Conservation (phyloP, 2,113 vertebrate genomes). For the Rhipidura dahli region DNA sequence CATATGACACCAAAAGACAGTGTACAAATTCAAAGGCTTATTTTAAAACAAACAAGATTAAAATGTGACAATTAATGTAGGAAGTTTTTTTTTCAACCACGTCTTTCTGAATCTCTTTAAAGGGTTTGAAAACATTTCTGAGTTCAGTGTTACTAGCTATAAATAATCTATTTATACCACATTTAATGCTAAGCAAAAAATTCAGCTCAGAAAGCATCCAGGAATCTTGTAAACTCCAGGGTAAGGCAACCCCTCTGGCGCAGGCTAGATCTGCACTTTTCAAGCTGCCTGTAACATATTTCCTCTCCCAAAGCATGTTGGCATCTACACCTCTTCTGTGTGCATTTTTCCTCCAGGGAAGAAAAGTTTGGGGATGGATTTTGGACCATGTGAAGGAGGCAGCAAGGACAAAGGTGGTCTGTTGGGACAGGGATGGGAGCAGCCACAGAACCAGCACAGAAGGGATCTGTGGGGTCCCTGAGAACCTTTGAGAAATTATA, state of each 20-base stretch:
- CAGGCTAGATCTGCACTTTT: neutral
- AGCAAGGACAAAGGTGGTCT: accelerated
- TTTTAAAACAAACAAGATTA: slow-evolving; percentile 38
- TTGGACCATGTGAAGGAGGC: neutral
- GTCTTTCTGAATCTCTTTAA: slow-evolving; percentile 9
- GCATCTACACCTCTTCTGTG: neutral
- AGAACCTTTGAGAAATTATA: neutral
- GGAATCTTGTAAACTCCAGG: neutral
- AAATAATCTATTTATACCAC: neutral
- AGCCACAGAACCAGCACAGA: neutral
- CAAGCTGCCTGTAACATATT: neutral
- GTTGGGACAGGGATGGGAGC: neutral
- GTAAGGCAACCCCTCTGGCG: neutral
- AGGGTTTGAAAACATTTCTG: neutral
- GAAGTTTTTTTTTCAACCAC: neutral
- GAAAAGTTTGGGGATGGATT: neutral
- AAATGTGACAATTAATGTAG: slow-evolving; percentile 16
- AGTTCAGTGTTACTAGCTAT: neutral
- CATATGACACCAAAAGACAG: neutral
- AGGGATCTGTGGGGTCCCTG: neutral
- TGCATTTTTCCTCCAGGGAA: neutral
- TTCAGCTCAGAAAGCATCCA: neutral
- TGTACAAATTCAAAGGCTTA: neutral
- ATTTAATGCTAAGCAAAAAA: neutral
- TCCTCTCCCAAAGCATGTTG: neutral